Conservation (phyloP, 2,797 vertebrate genomes). For the Melanogrammus aeglefinus region DNA sequence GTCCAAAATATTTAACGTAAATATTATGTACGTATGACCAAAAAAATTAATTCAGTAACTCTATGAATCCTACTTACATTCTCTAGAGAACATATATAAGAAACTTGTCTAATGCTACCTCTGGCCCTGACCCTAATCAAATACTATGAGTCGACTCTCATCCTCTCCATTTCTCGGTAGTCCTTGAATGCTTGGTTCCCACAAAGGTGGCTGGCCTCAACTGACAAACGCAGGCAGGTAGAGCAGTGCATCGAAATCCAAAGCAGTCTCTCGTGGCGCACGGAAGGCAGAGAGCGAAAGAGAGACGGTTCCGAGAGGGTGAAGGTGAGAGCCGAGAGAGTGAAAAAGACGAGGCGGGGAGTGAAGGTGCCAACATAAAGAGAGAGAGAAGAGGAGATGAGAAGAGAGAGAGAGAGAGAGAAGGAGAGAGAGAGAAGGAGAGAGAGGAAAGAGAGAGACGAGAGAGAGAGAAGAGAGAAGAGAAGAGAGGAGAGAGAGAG, state of each 20-base stretch:
- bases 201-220: conserved; percentile 42
- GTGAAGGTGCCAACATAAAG: background rate
- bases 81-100: background rate
- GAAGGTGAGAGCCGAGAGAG: background rate
- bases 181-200: conserved; percentile 38
- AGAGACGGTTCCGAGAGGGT: conserved; percentile 13
- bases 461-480: conserved; percentile 13
- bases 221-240: conserved; percentile 51
- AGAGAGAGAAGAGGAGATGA: background rate
- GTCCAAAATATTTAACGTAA: background rate
- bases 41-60: background rate
- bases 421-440: too few species aligned
- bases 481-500: background rate
- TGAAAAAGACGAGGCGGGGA: background rate
- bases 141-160: conserved; percentile 6
- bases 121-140: background rate
- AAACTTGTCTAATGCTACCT: background rate
- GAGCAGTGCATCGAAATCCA: conserved; percentile 47
- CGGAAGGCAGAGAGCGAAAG: background rate
- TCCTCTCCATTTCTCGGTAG: conserved; percentile 35
- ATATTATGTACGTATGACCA: background rate
- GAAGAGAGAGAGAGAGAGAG: background rate
- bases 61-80: background rate
- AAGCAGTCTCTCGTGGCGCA: conserved; percentile 17
- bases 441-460: background rate